phyloP scores from a whole-genome alignment of 2,888 invertebrate genomes.

The Imbricaverruca yamaguchii region DNA sequence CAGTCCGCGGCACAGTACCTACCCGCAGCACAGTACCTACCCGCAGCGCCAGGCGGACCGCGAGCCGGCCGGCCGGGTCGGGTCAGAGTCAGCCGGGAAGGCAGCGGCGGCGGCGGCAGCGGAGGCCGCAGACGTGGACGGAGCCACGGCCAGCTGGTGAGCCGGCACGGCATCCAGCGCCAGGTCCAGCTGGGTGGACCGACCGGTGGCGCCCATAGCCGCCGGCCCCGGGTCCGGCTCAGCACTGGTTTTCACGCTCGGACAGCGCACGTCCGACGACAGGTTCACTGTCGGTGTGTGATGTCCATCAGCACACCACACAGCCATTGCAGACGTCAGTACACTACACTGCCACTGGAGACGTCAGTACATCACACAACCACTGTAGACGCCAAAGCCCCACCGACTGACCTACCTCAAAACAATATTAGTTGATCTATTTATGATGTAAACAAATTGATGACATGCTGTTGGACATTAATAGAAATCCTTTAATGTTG shows the following conservation, averaged over 20 bases:
- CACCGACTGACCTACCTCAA: too few relatives aligned
- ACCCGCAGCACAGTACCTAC: background rate
- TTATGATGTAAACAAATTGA: too few relatives aligned
- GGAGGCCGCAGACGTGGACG: background rate
- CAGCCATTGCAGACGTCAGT: too few relatives aligned
- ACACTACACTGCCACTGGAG: too few relatives aligned
- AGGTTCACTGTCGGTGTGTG: slow-evolving; percentile 5
- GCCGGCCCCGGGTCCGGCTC: background rate
- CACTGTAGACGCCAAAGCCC: too few relatives aligned
- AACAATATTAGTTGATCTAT: too few relatives aligned
- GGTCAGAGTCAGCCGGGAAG: background rate
- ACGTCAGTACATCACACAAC: too few relatives aligned
- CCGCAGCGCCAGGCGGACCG: background rate
- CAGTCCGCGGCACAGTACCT: background rate
- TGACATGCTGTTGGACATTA: too few relatives aligned
- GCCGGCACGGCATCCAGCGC: slow-evolving; percentile 1
- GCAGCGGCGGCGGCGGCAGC: background rate
- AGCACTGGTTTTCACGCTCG: background rate
- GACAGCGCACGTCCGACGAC: background rate
- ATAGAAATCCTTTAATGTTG: too few relatives aligned
- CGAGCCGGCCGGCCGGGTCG: background rate
- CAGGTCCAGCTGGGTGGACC: background rate
- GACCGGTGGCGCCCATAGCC: background rate
- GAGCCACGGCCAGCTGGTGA: background rate
- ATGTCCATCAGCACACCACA: too few relatives aligned